Base-by-base conservation (phyloP, 2,797 vertebrate species). In the Enteromius viviparus region DNA sequence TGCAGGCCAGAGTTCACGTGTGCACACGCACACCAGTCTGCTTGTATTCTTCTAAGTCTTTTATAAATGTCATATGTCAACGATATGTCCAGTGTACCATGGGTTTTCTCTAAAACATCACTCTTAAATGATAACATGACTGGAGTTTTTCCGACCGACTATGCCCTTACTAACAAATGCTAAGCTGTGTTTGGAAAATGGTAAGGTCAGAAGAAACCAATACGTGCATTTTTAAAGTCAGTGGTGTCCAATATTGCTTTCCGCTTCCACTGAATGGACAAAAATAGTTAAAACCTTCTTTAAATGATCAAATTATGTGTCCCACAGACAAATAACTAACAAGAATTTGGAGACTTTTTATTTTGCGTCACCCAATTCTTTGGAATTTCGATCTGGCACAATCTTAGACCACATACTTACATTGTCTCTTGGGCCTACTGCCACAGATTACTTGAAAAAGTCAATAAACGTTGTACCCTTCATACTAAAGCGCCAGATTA, bases 401-500 rank as follows among this genome's bases (percentile, higher is more conserved):
- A 82, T 51, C 26, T 2, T 60, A 82, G 81, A 76, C 72, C 81
- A 76, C 19, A 76, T 29, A 60, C 62, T 58, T 82, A 29, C 51
- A 82, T 15, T 23, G 62, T 82, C 81, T 76, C 64, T 68, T 45
- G 81, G 72, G 72, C 72, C 51, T 76, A 68, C 34, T 76, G 74
- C 64, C 68, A 82, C 72, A 53, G 72, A 82, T 82, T 82, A 45
- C 72, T 47, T 58, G 23, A 69, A 58, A 76, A 76, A 76, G 64
- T 82, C 81, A 76, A 76, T 76, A 76, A 76, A 69, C 65, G 26
- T 76, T 58, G 72, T 82, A 60, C 49, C 12, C 49, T 76, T 76
- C 23, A 66, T 76, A 26, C 64, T 68, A 69, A 68, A 76, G 81
- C 17, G 1, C 47, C 74, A 82, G 81, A 82, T 82, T 82, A 82